Evolutionary conservation across 2,888 invertebrate species (phyloP).

Genomic region (Tenthredo mesomela): DNA sequence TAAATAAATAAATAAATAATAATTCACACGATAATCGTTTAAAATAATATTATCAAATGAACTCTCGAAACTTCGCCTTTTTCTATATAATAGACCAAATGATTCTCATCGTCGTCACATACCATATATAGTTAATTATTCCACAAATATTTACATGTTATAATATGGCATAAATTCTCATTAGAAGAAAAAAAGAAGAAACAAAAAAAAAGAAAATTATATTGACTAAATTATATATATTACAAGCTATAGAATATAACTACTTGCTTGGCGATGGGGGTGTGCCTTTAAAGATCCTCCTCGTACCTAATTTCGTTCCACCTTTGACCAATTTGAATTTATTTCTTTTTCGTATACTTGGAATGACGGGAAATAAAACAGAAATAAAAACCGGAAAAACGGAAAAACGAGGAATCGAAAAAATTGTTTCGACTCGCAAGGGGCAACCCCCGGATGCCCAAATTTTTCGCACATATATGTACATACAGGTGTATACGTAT

Average conservation of each 20-base stretch:
- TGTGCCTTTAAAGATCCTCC: background rate
- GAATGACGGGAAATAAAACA: background rate
- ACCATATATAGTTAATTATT: background rate
- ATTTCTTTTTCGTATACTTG: background rate
- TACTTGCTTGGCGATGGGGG: background rate
- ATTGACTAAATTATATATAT: background rate
- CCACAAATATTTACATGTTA: background rate
- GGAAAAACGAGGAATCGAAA: background rate
- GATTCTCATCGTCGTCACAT: background rate
- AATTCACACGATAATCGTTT: slow-evolving; percentile 11
- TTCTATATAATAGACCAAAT: slow-evolving; percentile 17
- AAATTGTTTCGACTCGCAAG: background rate
- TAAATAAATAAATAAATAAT: background rate
- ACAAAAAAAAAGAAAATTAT: background rate
- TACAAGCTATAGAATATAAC: background rate
- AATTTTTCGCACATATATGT: background rate
- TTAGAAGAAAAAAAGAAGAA: background rate
- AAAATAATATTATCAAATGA: slow-evolving; percentile 8
- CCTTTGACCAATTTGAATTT: background rate
- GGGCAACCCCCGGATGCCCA: background rate
- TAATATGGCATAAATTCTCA: background rate
- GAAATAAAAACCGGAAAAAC: background rate
- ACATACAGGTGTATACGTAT: background rate
- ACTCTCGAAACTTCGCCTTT: slow-evolving; percentile 13
- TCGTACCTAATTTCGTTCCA: background rate